A percentile compares a stretch with the other conserved stretches of the same genome.
These are phyloP conservation scores for Lymantria dispar DNA, from an alignment of 2,888 invertebrate species.

Conservation along the genomic window DNA sequence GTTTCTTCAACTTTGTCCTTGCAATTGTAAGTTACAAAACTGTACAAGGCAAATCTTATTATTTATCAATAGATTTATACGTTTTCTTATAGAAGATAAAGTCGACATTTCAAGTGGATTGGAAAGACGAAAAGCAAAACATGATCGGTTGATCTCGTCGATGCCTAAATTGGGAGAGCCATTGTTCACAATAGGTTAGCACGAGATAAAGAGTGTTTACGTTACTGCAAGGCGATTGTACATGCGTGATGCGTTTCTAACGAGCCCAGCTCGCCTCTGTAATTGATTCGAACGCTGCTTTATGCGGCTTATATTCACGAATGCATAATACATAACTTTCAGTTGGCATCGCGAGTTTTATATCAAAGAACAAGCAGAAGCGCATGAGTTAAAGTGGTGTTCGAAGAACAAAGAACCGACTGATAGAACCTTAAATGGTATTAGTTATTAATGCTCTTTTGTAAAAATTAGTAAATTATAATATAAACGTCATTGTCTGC, in stretches of 20 bases:
- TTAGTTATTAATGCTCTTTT: background rate
- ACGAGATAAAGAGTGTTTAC: conserved; percentile 75
- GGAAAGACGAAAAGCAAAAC: conserved; percentile 35
- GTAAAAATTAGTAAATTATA: too few species aligned
- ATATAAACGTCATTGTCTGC: too few species aligned
- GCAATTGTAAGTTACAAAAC: conserved; percentile 16
- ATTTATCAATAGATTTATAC: conserved; percentile 29
- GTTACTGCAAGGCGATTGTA: conserved; percentile 70
- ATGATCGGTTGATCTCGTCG: conserved; percentile 51
- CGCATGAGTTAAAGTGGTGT: conserved; percentile 40
- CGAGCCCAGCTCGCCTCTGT: conserved; percentile 68
- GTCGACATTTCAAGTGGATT: conserved; percentile 21
- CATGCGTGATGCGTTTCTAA: conserved; percentile 82
- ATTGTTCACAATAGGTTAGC: conserved; percentile 73
- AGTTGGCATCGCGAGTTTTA: conserved; percentile 52
- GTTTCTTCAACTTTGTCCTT: conserved; percentile 40
- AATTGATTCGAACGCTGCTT: conserved; percentile 78
- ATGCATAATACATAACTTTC: conserved; percentile 78
- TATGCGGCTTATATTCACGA: conserved; percentile 79
- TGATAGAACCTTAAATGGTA: conserved; percentile 23
- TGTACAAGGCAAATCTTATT: conserved; percentile 13
- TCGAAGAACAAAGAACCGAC: conserved; percentile 50
- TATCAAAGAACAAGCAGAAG: conserved; percentile 42
- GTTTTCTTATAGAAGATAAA: conserved; percentile 25
- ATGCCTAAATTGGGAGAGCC: conserved; percentile 71